Percentiles rank a stretch among this genome's conserved stretches.
These are phyloP conservation scores for Ruditapes philippinarum DNA, from an alignment of 1,140 invertebrate genomes.

Conservation along the genomic window DNA sequence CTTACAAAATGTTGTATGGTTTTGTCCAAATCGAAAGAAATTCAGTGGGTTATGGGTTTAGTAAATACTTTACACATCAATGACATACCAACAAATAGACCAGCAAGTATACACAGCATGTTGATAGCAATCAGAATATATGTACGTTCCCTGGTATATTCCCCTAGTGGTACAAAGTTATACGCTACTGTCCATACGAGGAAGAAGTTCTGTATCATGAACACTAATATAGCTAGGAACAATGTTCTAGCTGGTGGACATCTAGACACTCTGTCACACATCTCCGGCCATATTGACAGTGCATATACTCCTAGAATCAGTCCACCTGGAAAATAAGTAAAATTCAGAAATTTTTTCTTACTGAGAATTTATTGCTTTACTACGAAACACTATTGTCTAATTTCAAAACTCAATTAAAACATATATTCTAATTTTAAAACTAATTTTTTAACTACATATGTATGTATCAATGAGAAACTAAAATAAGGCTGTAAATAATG, in stretches of 20 bases:
- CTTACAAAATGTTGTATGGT: no score
- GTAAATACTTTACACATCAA: no score
- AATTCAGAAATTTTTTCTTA: neutral
- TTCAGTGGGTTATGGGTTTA: no score
- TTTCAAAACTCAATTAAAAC: no score
- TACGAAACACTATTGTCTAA: no score
- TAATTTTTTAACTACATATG: no score
- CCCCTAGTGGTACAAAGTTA: conserved; percentile 87
- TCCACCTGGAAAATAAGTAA: conserved; percentile 78
- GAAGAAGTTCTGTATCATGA: conserved; percentile 85
- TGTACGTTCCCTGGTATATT: conserved; percentile 86
- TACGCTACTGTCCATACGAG: conserved; percentile 87
- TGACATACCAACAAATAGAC: conserved; percentile 78
- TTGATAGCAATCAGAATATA: conserved; percentile 82
- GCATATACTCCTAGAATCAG: conserved; percentile 82
- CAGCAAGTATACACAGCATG: conserved; percentile 76
- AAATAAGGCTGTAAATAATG: no score
- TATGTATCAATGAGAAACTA: no score
- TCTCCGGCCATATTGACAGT: conserved; percentile 85
- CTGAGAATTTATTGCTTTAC: no score
- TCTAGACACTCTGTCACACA: conserved; percentile 77
- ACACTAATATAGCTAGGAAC: conserved; percentile 81
- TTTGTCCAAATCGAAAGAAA: no score
- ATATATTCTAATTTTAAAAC: no score
- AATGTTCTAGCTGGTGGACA: conserved; percentile 83